phyloP scores from a whole-genome alignment of 2,888 invertebrate genomes.

The Temnothorax rugatulus region DNA sequence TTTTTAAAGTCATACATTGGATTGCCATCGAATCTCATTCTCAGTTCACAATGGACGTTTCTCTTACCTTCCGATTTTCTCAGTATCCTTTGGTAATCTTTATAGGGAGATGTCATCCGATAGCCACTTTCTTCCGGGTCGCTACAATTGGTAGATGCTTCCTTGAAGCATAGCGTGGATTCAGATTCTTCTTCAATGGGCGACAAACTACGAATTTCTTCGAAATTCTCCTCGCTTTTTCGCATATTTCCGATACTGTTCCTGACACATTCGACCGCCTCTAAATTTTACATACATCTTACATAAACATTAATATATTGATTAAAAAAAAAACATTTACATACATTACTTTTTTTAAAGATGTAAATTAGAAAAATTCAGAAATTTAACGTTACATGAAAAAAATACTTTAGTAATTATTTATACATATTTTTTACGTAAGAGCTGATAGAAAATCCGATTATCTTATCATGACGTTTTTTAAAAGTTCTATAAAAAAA shows the following conservation, averaged over 20 bases:
- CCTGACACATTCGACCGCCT: not conserved
- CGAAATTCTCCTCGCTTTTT: slow-evolving; percentile 49
- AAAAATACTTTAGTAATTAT: not conserved
- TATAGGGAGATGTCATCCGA: not conserved
- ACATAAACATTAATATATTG: not conserved
- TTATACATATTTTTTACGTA: not conserved
- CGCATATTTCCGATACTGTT: slow-evolving; percentile 26
- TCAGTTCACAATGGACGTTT: not conserved
- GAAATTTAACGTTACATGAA: not conserved
- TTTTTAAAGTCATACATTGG: slow-evolving; percentile 2
- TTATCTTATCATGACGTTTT: not conserved
- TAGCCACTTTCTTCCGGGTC: slow-evolving; percentile 34
- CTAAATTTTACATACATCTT: not conserved
- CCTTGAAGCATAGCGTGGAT: slow-evolving; percentile 60
- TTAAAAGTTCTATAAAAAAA: not conserved
- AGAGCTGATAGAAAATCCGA: not conserved
- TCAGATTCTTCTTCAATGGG: slow-evolving; percentile 74
- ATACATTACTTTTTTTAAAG: not conserved
- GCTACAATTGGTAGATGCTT: slow-evolving; percentile 55
- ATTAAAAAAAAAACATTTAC: not conserved
- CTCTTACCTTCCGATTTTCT: slow-evolving; percentile 53
- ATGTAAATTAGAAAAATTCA: not conserved
- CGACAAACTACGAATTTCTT: slow-evolving; percentile 62
- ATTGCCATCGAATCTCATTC: not conserved
- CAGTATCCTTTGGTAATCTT: slow-evolving; percentile 55